Base-by-base conservation (phyloP, 2,113 vertebrate species). In the Brienomyrus brachyistius region DNA sequence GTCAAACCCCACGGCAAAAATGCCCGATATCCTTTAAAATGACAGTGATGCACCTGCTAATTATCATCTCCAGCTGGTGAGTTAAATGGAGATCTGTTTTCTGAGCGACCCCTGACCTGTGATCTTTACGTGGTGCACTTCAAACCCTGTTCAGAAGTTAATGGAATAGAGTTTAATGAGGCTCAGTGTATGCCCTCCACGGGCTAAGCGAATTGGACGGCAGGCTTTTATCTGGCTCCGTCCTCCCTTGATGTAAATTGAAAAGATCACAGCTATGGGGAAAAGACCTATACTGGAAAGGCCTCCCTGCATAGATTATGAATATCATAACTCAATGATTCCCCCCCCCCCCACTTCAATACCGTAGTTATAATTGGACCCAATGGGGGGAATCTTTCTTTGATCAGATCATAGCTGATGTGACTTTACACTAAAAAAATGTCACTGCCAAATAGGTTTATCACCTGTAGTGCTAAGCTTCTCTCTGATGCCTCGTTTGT, bases 401-500 rank as follows among this genome's bases (percentile, higher is more conserved):
- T 99, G 98, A 99, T 99, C 97, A 97, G 96, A 97, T 98, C 97
- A 97, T 95, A 98, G 97, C 95, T 95, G 96, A 96, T 96, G 96
- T 98, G 98, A 97, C 98, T 99, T 98, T 98, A 98, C 98, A 97
- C 96, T 97, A 96, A 97, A 97, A 77, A 98, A 99, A 99, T 99
- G 98, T 99, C 98, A 99, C 96, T 95, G 95, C 97, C 97, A 97
- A 97, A 97, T 97, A 97, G 96, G 97, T 97, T 97, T 98, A 97
- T 99, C 98, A 99, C 98, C 98, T 99, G 98, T 98, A 97, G 98
- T 97, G 97, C 95, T 95, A 95, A 96, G 97, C 97, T 97, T 97
- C 96, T 95, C 96, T 98, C 96, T 97, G 97, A 98, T 97, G 97
- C 94, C 96, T 91, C 94, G 95, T 95, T 96, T 97, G 92, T 94